Evolutionary conservation across 2,888 invertebrate species (phyloP).

Genomic region (Cetonia aurata): DNA sequence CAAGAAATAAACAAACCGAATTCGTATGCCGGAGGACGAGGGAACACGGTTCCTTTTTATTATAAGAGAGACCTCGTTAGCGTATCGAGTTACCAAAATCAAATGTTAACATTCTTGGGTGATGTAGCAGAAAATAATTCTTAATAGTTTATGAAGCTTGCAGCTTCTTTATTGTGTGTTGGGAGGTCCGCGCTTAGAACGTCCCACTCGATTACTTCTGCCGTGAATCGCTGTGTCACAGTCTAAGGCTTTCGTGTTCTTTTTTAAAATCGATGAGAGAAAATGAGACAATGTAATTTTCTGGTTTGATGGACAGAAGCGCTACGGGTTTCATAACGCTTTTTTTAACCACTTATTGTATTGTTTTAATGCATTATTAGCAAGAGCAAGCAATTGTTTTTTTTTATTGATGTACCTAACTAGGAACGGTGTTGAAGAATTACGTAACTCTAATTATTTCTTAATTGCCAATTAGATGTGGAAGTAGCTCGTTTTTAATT

Average conservation of each 20-base stretch:
- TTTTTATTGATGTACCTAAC: constrained; percentile 19
- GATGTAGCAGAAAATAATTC: constrained; percentile 65
- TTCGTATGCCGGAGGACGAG: constrained; percentile 55
- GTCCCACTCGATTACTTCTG: constrained; percentile 40
- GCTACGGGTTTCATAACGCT: constrained; percentile 51
- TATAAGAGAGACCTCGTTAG: constrained; percentile 50
- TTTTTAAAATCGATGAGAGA: constrained; percentile 55
- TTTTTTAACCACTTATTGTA: constrained; percentile 39
- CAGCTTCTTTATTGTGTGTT: constrained; percentile 62
- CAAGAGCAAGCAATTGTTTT: constrained; percentile 43
- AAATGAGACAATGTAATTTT: constrained; percentile 65
- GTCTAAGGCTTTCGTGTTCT: constrained; percentile 51
- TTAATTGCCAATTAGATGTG: constrained; percentile 13
- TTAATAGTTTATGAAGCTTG: constrained; percentile 63
- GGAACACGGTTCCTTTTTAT: constrained; percentile 9
- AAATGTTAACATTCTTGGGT: constrained; percentile 65
- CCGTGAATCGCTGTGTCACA: constrained; percentile 47
- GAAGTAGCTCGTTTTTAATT: background rate
- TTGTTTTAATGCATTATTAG: constrained; percentile 44
- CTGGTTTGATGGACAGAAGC: constrained; percentile 63
- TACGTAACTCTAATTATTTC: constrained; percentile 25
- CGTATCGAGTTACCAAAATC: constrained; percentile 63
- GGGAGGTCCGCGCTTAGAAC: constrained; percentile 57
- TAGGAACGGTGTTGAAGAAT: constrained; percentile 12
- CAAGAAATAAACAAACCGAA: constrained; percentile 57